Percentiles rank a stretch among this genome's conserved stretches.
Conservation (phyloP, 2,888 invertebrate species). For the Mesorhabditis spiculigera region DNA sequence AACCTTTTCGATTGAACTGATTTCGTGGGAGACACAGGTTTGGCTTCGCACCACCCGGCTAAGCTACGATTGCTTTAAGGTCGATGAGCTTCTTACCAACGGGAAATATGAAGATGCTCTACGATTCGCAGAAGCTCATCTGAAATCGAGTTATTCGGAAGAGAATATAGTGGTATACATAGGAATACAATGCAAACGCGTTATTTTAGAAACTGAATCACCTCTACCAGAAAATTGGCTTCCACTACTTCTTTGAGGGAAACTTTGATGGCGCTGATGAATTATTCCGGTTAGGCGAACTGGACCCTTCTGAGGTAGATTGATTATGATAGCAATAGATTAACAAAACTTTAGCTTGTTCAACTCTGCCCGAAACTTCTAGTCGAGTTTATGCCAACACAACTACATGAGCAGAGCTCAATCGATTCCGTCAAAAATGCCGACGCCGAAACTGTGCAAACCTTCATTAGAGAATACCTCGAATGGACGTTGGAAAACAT, state of each 20-base stretch:
- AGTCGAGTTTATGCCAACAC: background rate
- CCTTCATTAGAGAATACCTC: background rate
- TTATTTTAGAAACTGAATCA: slow-evolving; percentile 57
- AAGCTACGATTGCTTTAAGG: slow-evolving; percentile 45
- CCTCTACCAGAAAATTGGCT: slow-evolving; percentile 63
- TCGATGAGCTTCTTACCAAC: slow-evolving; percentile 60
- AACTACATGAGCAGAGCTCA: background rate
- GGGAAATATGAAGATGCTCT: slow-evolving; percentile 64
- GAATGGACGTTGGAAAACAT: background rate
- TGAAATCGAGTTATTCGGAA: slow-evolving; percentile 58
- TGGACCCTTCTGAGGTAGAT: slow-evolving; percentile 58
- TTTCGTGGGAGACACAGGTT: slow-evolving; percentile 65
- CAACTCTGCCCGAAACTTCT: background rate
- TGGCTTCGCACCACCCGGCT: background rate
- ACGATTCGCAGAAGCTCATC: slow-evolving; percentile 62
- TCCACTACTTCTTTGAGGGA: slow-evolving; percentile 62
- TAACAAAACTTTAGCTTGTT: background rate
- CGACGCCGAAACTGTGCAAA: background rate
- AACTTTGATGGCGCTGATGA: slow-evolving; percentile 62
- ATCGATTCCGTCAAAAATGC: background rate
- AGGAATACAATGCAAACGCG: background rate
- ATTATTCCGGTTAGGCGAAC: slow-evolving; percentile 59
- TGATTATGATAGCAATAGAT: background rate
- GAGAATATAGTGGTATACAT: slow-evolving; percentile 20
- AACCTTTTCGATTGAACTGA: slow-evolving; percentile 62